These are phyloP conservation scores for Pseudomyrmex sp. DNA, from an alignment of 1,140 invertebrate species.

Conservation along the genomic window DNA sequence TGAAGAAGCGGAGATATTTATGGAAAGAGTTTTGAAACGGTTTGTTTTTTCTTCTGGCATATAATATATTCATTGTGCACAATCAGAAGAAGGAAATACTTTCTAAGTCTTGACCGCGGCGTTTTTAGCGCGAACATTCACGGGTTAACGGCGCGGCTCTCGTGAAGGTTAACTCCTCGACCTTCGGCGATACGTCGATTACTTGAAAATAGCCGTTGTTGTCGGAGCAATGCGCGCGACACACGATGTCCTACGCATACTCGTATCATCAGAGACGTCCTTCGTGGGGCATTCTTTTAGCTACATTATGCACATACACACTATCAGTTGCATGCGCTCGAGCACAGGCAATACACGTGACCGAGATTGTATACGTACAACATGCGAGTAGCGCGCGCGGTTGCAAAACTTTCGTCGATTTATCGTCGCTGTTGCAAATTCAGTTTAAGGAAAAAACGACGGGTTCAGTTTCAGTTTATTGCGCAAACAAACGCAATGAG, in stretches of 20 bases:
- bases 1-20: not conserved
- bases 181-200: slow-evolving; percentile 63
- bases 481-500: not conserved
- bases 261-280: slow-evolving; percentile 59
- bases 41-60: too few relatives aligned
- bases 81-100: not conserved
- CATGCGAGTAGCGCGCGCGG: not conserved
- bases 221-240: slow-evolving; percentile 49
- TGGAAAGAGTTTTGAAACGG: too few relatives aligned
- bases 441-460: not conserved
- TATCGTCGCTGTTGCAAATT: slow-evolving; percentile 6
- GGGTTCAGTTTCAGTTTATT: not conserved
- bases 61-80: too few relatives aligned
- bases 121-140: slow-evolving; percentile 44
- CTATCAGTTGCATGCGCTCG: not conserved
- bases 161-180: slow-evolving; percentile 54
- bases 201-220: slow-evolving; percentile 62
- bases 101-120: not conserved
- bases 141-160: slow-evolving; percentile 51
- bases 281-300: slow-evolving; percentile 57
- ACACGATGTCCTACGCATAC: slow-evolving; percentile 51
- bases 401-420: slow-evolving; percentile 34
- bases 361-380: slow-evolving; percentile 21
- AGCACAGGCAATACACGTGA: slow-evolving; percentile 33
- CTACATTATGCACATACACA: slow-evolving; percentile 11